Evolutionary conservation across 2,113 vertebrate genomes (phyloP), one percentile per base, ranked within the genome.

Genomic region (Mesembrinibis cayennensis): DNA sequence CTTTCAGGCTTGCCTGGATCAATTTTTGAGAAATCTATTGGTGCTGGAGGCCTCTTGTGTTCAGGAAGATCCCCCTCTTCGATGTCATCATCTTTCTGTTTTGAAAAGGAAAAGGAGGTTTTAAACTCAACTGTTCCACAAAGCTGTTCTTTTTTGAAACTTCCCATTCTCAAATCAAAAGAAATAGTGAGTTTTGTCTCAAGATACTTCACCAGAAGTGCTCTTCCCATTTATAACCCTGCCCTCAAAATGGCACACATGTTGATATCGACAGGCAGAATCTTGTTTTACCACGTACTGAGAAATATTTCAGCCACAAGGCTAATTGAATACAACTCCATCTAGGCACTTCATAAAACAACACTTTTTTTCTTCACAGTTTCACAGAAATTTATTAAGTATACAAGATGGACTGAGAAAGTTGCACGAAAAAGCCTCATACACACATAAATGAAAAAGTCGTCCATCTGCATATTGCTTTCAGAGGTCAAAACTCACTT

Each of bases 31-130:
- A 99, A 99, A 91, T 99, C 99, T 7, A 99, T 97, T 1, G 99
- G 99, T 3, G 99, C 98, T 4, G 99, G 96, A 77, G 99, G 97
- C 67, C 99, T 98, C 89, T 97, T 99, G 98, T 99, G 99, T 70
- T 99, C 99, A 0, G 99, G 99, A 40, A 99, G 98, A 89, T 99
- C 99, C 0, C 99, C 99, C 86, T 99, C 99, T 87, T 99, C 99
- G 11, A 99, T 99, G 92, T 99, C 99, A 19, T 99, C 99, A 47
- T 99, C 99, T 80, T 99, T 97, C 99, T 99, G 83, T 62, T 59
- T 73, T 44, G 50, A 83, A 74, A 86, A 62, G 4, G 5, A 86
- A 27, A 82, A 62, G 30, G 6, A 78, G 12, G 25, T 19, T 45
- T 94, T 93, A 42, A 82, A 79, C 5, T 34, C 52, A 70, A 30